A percentile compares a stretch with the other conserved stretches of the same genome.
These are phyloP conservation scores for Oophaga pumilio DNA, from an alignment of 2,113 vertebrate species.

Conservation along the genomic window DNA sequence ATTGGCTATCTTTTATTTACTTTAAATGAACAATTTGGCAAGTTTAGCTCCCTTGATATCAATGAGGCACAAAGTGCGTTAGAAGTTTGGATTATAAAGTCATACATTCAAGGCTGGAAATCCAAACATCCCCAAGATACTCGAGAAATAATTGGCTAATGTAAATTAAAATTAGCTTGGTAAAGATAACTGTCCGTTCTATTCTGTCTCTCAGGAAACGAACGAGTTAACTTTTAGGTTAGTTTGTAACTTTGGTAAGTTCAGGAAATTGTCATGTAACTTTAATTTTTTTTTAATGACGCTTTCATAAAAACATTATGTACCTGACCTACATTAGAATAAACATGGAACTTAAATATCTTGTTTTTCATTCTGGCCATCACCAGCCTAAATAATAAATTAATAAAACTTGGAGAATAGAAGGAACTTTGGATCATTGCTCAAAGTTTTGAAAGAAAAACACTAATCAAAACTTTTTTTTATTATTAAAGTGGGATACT, in stretches of 20 bases:
- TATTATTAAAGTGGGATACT: no score
- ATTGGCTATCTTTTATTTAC: constrained; percentile 84
- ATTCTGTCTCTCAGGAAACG: constrained; percentile 29
- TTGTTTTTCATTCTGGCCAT: background rate
- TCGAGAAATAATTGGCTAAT: constrained; percentile 55
- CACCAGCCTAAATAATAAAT: background rate
- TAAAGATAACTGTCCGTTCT: constrained; percentile 34
- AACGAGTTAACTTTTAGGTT: constrained; percentile 48
- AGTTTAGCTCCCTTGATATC: constrained; percentile 79
- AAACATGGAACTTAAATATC: background rate
- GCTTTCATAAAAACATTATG: background rate
- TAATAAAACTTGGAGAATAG: background rate
- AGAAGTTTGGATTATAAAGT: constrained; percentile 81
- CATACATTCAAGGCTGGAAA: constrained; percentile 71
- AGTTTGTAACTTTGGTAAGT: constrained; percentile 5
- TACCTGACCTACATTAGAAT: background rate
- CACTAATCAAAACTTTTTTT: background rate
- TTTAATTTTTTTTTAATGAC: no score
- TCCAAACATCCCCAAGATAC: constrained; percentile 55
- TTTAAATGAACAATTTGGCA: constrained; percentile 84
- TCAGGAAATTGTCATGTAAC: background rate
- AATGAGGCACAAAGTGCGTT: constrained; percentile 77
- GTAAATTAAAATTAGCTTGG: constrained; percentile 50
- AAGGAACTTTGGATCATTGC: background rate
- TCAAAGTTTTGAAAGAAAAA: background rate